phyloP scores from a whole-genome alignment of 2,113 vertebrate genomes.

The Strigops habroptila region DNA sequence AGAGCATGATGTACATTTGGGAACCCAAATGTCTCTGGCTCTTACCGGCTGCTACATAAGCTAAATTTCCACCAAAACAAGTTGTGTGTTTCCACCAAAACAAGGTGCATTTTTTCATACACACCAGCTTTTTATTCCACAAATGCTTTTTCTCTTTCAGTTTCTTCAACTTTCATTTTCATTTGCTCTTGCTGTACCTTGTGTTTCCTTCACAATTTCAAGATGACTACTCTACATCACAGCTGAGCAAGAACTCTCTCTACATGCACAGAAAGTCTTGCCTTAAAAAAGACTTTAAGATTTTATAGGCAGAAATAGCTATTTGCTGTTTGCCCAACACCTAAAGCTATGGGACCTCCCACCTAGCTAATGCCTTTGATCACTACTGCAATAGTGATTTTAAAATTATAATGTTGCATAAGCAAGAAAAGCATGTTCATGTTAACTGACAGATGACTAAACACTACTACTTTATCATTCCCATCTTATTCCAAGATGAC shows the following conservation, averaged over 20 bases:
- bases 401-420: not conserved
- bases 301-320: not conserved
- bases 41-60: not conserved
- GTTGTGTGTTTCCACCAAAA: not conserved
- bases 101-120: not conserved
- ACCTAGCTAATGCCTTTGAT: not conserved
- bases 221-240: not conserved
- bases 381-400: not conserved
- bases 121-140: not conserved
- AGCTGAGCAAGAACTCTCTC: not conserved
- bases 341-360: not conserved
- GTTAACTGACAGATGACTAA: not conserved
- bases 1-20: fast-evolving
- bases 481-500: not conserved
- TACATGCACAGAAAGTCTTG: not conserved
- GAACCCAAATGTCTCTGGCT: not conserved
- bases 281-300: not conserved
- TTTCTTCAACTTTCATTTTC: not conserved
- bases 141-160: not conserved
- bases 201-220: not conserved
- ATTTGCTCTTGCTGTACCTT: not conserved
- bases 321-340: not conserved
- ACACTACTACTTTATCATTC: not conserved
- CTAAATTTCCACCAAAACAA: not conserved
- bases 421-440: not conserved